phyloP scores from a whole-genome alignment of 2,888 invertebrate genomes.

The Ferdinandea cuprea region DNA sequence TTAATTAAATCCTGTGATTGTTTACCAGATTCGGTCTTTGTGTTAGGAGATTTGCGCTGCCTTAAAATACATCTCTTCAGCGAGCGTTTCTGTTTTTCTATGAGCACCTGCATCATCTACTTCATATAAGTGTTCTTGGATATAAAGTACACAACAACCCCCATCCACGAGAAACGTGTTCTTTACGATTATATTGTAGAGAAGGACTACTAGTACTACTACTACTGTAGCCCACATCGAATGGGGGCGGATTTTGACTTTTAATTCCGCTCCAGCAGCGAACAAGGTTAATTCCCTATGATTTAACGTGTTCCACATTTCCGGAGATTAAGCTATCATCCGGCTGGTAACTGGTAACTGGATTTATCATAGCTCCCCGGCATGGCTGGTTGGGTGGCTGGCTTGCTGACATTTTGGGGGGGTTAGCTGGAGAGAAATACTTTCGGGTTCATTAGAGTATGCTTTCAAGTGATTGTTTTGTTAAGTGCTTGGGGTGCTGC shows the following conservation, averaged over 20 bases:
- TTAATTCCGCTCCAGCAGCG: conserved; percentile 72
- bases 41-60: conserved; percentile 22
- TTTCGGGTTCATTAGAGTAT: conserved; percentile 70
- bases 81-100: conserved; percentile 47
- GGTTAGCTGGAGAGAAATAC: conserved; percentile 37
- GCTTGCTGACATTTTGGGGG: too few species aligned
- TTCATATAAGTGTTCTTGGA: conserved; percentile 29
- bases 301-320: conserved; percentile 74
- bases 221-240: not conserved
- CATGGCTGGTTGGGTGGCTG: conserved; percentile 16
- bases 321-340: conserved; percentile 75
- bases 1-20: conserved; percentile 73
- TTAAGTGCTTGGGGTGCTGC: conserved; percentile 19
- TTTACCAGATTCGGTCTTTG: conserved; percentile 38
- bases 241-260: conserved; percentile 43
- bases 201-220: not conserved
- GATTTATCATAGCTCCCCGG: conserved; percentile 68
- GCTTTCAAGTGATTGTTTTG: conserved; percentile 66
- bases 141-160: conserved; percentile 48
- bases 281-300: conserved; percentile 73
- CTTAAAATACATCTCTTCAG: conserved; percentile 58
- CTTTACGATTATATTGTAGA: conserved; percentile 23
- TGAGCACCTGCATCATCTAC: conserved; percentile 59
- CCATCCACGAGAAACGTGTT: conserved; percentile 11
- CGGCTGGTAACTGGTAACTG: conserved; percentile 69